Conservation (phyloP, 2,113 vertebrate genomes). For the Scytalopus superciliaris region DNA sequence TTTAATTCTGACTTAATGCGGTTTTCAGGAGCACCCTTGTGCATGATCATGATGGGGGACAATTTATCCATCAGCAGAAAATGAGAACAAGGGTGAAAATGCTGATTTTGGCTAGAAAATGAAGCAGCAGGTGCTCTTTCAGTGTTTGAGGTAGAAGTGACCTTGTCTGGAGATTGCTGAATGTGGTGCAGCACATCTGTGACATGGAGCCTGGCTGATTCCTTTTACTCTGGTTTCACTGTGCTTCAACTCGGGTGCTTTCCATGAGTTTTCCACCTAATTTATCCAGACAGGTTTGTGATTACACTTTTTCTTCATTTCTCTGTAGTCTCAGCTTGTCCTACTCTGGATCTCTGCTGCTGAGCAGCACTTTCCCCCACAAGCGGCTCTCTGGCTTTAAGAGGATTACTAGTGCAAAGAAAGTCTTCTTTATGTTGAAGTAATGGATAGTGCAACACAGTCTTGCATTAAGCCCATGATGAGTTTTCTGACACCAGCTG, state of each 20-base stretch:
- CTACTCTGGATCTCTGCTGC: neutral
- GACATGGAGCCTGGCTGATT: neutral
- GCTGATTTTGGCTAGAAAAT: neutral
- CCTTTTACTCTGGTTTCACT: neutral
- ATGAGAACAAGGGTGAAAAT: neutral
- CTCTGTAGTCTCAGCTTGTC: neutral
- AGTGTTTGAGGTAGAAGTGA: neutral
- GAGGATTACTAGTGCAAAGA: neutral
- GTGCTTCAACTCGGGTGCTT: neutral
- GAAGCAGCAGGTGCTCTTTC: neutral
- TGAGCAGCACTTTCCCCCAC: neutral
- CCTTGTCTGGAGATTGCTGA: neutral
- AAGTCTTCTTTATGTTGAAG: neutral
- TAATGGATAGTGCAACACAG: neutral
- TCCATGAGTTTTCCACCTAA: neutral
- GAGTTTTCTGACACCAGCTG: neutral
- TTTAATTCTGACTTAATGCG: neutral
- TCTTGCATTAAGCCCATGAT: neutral
- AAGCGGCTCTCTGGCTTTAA: neutral
- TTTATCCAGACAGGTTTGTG: neutral
- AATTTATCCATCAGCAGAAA: neutral
- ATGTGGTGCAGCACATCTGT: neutral
- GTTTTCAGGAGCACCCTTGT: neutral
- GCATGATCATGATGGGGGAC: accelerated
- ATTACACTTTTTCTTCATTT: neutral